phyloP scores from a whole-genome alignment of 2,113 vertebrate genomes.

The Catharus minimus region DNA sequence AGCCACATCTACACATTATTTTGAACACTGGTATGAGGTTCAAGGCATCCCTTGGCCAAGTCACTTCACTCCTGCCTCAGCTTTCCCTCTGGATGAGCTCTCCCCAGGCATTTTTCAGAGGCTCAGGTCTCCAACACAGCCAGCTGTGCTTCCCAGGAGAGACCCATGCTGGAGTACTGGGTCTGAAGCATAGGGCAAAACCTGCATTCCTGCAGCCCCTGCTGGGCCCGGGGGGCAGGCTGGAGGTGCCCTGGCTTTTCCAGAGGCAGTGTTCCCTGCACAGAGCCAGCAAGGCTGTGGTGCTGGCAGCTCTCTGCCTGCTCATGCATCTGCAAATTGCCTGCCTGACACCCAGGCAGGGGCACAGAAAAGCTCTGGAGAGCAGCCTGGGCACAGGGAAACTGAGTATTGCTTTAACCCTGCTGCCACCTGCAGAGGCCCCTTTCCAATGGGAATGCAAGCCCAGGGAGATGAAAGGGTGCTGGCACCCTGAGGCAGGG shows the following conservation, averaged over 20 bases:
- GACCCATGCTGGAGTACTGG: not conserved
- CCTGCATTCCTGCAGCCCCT: not conserved
- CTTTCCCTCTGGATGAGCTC: not conserved
- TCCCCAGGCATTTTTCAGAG: not conserved
- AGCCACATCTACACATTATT: not conserved
- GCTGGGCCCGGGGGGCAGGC: not conserved
- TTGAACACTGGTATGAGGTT: not conserved
- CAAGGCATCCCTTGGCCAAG: not conserved
- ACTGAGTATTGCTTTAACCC: accelerated
- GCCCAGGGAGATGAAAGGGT: not conserved
- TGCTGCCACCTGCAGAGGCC: not conserved
- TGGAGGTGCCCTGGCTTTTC: not conserved
- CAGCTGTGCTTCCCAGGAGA: accelerated
- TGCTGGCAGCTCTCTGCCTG: not conserved
- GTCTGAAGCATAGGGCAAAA: not conserved
- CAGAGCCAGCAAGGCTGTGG: not conserved
- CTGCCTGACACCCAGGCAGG: not conserved
- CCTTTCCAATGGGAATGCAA: not conserved
- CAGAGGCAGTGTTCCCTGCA: accelerated
- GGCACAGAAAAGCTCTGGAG: not conserved
- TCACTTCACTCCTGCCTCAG: not conserved
- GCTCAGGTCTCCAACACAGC: not conserved
- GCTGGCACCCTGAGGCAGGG: not conserved
- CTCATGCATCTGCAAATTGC: not conserved
- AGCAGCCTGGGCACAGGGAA: not conserved